Evolutionary conservation across 2,797 vertebrate genomes (phyloP).

Genomic region (Rachycentron canadum): DNA sequence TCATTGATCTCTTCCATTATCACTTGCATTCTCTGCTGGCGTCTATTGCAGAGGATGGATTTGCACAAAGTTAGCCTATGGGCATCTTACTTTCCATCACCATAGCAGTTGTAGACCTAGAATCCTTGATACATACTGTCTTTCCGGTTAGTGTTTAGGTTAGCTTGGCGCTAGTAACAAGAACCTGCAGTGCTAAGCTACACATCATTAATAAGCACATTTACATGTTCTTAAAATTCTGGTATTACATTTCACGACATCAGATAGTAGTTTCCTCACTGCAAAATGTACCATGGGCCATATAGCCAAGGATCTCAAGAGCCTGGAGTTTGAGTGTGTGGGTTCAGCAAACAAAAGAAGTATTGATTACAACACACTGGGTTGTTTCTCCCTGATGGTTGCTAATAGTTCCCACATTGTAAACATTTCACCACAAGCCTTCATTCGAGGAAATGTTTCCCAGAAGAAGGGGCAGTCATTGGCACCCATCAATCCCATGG

Average conservation of each 20-base stretch:
- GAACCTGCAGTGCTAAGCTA: conserved; percentile 67
- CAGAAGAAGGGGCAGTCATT: conserved; percentile 78
- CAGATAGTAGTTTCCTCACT: conserved; percentile 55
- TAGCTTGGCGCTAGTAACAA: conserved; percentile 60
- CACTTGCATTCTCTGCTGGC: conserved; percentile 41
- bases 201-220: conserved; percentile 60
- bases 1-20: conserved; percentile 62
- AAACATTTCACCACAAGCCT: conserved; percentile 82
- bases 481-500: conserved; percentile 77
- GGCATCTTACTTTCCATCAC: conserved; percentile 15
- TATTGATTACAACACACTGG: conserved; percentile 78
- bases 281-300: conserved; percentile 53
- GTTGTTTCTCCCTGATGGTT: conserved; percentile 71
- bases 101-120: conserved; percentile 31
- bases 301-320: conserved; percentile 42
- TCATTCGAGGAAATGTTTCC: conserved; percentile 78
- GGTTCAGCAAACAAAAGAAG: conserved; percentile 77
- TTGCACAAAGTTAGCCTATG: conserved; percentile 43
- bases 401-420: conserved; percentile 80
- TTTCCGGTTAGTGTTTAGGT: conserved; percentile 46
- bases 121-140: conserved; percentile 18
- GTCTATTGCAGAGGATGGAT: conserved; percentile 49
- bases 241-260: conserved; percentile 61
- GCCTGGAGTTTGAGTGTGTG: conserved; percentile 56
- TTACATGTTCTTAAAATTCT: conserved; percentile 71